Percentiles rank a stretch among this genome's conserved stretches.
Conservation (phyloP, 1,140 invertebrate species). For the Argopecten irradians region DNA sequence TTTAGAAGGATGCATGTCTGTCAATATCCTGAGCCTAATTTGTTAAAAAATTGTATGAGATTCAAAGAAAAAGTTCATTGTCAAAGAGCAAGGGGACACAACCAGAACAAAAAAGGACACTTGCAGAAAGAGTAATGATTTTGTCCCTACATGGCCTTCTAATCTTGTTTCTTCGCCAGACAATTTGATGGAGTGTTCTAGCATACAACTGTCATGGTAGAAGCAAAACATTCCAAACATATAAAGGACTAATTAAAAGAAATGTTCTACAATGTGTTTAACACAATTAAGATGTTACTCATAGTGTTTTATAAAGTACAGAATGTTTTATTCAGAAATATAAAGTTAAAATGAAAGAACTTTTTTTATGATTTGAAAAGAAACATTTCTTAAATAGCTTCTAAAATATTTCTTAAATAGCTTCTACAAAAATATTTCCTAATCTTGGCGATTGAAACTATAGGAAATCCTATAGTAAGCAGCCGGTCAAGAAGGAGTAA, state of each 20-base stretch:
- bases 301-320: not conserved
- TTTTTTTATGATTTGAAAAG: too few relatives aligned
- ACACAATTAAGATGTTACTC: too few relatives aligned
- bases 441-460: too few relatives aligned
- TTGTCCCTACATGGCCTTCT: constrained; percentile 5
- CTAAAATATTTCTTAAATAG: too few relatives aligned
- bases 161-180: not conserved
- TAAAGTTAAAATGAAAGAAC: too few relatives aligned
- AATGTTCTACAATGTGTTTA: too few relatives aligned
- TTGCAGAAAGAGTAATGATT: not conserved
- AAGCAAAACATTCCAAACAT: not conserved
- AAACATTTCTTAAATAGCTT: too few relatives aligned
- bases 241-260: too few relatives aligned
- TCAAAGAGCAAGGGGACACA: not conserved
- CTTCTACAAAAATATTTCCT: too few relatives aligned
- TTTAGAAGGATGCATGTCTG: not conserved
- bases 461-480: too few relatives aligned
- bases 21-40: not conserved
- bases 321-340: not conserved
- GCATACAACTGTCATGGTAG: not conserved
- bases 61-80: not conserved
- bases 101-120: not conserved
- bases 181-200: not conserved
- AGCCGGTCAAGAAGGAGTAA: not conserved
- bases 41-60: not conserved